Evolutionary conservation across 2,797 vertebrate genomes (phyloP), one percentile per base, ranked within the genome.

Genomic region (Leptodactylus fallax): DNA sequence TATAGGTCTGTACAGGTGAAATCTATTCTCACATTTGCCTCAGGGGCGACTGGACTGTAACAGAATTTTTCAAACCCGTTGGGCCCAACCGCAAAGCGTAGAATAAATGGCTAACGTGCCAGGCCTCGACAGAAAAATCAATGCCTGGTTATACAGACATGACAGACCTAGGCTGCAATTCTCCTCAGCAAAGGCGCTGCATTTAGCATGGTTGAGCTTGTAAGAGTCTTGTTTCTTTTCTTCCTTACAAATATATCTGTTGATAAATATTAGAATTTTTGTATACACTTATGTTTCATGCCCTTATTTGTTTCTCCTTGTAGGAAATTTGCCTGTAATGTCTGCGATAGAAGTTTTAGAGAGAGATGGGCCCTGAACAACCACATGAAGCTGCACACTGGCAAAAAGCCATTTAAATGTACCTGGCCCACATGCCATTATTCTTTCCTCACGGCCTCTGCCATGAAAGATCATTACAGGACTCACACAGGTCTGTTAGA

Each of bases 71-170:
- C 94, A 95, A 96, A 97, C 97, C 97, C 96, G 95, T 96, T 95
- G 97, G 97, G 97, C 96, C 96, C 96, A 95, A 97, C 98, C 97
- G 96, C 98, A 98, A 97, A 97, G 97, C 97, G 95, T 96, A 99
- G 97, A 98, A 99, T 99, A 97, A 99, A 99, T 99, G 97, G 97
- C 96, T 94, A 96, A 97, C 97, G 97, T 98, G 97, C 97, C 96
- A 96, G 95, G 93, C 95, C 97, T 95, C 94, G 98, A 99, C 98
- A 99, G 97, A 97, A 99, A 99, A 99, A 99, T 99, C 98, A 99
- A 99, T 99, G 98, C 96, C 96, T 98, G 97, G 97, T 98, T 99
- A 98, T 98, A 98, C 97, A 98, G 98, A 98, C 97, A 96, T 98
- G 98, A 98, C 98, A 98, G 97, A 92, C 93, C 93, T 82, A 91